phyloP scores from a whole-genome alignment of 2,797 vertebrate species.

The Dipus sagitta region DNA sequence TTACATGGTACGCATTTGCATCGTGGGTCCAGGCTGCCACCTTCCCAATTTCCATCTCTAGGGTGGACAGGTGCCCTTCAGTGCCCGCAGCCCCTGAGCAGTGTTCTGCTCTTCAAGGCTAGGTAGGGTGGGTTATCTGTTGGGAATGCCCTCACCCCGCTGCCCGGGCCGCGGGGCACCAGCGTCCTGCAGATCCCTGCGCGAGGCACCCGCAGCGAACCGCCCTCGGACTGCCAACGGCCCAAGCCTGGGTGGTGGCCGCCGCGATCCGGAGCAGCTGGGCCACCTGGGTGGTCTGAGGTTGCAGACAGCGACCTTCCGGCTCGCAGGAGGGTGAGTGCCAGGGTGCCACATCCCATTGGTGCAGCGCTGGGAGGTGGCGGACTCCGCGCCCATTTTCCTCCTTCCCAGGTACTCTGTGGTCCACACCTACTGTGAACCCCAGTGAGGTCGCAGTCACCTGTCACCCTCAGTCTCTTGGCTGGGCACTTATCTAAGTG shows the following conservation, averaged over 20 bases:
- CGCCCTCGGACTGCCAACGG: conserved; percentile 47
- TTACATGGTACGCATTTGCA: neutral
- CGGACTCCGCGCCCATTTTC: too few relatives aligned
- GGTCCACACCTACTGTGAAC: neutral
- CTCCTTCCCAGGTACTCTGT: neutral
- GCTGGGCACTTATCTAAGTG: too few relatives aligned
- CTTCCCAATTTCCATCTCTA: neutral
- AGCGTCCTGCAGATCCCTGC: neutral
- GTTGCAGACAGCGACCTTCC: neutral
- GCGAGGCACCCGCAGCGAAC: neutral
- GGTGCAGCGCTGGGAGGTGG: neutral
- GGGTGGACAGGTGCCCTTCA: neutral
- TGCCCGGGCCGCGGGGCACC: neutral
- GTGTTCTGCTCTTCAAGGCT: neutral
- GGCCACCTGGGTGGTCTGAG: neutral
- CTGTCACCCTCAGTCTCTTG: neutral
- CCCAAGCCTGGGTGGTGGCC: neutral
- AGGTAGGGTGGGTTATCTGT: accelerated
- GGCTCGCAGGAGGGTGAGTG: neutral
- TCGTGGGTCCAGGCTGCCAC: neutral
- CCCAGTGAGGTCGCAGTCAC: neutral
- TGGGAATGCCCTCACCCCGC: neutral
- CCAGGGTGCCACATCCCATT: neutral
- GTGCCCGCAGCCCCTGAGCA: neutral
- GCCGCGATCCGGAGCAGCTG: neutral